Base-by-base conservation (phyloP, 2,113 vertebrate genomes). In the Pampusana beccarii region DNA sequence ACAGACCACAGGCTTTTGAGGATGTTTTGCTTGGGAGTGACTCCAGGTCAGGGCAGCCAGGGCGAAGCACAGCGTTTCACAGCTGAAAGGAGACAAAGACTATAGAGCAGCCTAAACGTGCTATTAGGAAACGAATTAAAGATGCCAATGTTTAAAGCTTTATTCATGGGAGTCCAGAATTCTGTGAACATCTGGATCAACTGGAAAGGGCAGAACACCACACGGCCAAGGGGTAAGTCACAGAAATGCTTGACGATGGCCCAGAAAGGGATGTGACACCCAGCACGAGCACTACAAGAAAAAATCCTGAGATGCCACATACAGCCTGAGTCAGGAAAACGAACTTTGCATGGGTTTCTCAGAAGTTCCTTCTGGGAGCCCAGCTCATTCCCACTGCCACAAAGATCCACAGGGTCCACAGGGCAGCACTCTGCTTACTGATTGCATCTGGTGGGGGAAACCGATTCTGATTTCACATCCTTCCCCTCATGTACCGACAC, bases 361-460 rank as follows among this genome's bases (percentile, higher is more conserved):
- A 75, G 25, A 80, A 69, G 21, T 9, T 91, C 42, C 50, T 92
- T 3, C 1, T 1, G 15, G 28, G 40, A 83, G 2, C 13, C 4
- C 56, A 64, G 9, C 1, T 65, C 31, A 20, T 29, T 38, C 16
- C 65, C 72, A 57, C 18, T 21, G 20, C n/a, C 71, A 56, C 25
- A 61, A 16, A n/a, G 13, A 6, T 4, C n/a, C n/a, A n/a, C n/a
- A n/a, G n/a, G 17, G 23, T 18, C 31, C 48, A 12, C 19, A 62
- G 36, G 36, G 50, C 38, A 60, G 62, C 38, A 17, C 60, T n/a
- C 44, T 66, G 7, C 31, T 9, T 25, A 36, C 42, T 36, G 62
- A 51, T 3, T 0, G 0, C 10, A 36, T 57, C 46, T 33, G n/a
- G 15, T 3, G 7, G 17, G 18, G 36, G 46, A 61, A 80, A 62